Conservation (phyloP, 2,888 invertebrate genomes). For the Tinea semifulvella region DNA sequence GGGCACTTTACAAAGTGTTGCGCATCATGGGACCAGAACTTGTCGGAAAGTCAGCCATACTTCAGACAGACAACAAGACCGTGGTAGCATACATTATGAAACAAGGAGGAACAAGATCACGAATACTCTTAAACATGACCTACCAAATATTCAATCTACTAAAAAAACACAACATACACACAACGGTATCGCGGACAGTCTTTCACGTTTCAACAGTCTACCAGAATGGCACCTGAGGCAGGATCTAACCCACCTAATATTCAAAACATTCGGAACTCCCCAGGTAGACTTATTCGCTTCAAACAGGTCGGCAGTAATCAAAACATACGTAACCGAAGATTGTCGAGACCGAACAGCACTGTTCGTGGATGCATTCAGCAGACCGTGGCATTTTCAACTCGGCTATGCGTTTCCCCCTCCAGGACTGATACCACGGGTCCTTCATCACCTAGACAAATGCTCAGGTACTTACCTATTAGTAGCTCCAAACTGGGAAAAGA, state of each 20-base stretch:
- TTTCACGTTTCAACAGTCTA: conserved; percentile 19
- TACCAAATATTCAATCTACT: conserved; percentile 14
- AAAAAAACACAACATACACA: no score
- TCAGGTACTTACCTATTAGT: conserved; percentile 21
- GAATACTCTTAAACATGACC: conserved; percentile 14
- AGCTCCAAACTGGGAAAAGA: conserved; percentile 22
- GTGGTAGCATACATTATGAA: conserved; percentile 21
- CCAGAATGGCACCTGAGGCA: conserved; percentile 21
- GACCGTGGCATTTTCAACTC: conserved; percentile 17
- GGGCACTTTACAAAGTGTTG: conserved; percentile 18
- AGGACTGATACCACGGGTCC: conserved; percentile 18
- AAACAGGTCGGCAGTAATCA: conserved; percentile 12
- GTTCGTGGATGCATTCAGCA: conserved; percentile 18
- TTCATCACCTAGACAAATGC: conserved; percentile 20
- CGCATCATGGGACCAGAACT: not conserved
- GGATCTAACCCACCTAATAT: conserved; percentile 16
- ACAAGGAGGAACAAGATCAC: conserved; percentile 23
- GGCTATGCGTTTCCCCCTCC: conserved; percentile 22
- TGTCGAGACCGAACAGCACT: conserved; percentile 15
- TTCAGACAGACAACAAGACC: conserved; percentile 20
- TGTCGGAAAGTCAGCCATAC: conserved; percentile 9
- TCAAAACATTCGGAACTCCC: conserved; percentile 19
- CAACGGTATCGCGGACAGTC: conserved; percentile 26
- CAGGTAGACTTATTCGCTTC: conserved; percentile 20
- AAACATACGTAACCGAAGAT: conserved; percentile 14